Conservation (phyloP, 2,888 invertebrate genomes). For the Ligdia adustata region DNA sequence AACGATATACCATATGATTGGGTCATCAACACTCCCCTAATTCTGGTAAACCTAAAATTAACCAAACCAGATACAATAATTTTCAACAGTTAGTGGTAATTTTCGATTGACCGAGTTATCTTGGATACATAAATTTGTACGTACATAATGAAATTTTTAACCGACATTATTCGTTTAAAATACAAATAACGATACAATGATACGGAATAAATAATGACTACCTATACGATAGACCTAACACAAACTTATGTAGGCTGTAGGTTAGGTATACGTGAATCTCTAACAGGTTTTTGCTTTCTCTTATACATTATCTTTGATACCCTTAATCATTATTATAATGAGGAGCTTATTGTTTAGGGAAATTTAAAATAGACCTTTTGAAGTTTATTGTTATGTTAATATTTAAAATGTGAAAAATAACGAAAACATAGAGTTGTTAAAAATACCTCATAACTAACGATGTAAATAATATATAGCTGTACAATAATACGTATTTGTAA, state of each 20-base stretch:
- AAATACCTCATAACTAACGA: conserved; percentile 66
- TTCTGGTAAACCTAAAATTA: no score
- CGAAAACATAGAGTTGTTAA: conserved; percentile 59
- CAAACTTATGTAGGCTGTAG: conserved; percentile 8
- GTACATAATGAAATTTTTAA: no score
- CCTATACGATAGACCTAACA: conserved; percentile 5
- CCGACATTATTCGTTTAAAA: no score
- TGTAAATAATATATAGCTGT: conserved; percentile 53
- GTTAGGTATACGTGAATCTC: conserved; percentile 2
- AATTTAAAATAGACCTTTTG: conserved; percentile 61
- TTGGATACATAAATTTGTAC: no score
- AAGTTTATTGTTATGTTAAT: conserved; percentile 49
- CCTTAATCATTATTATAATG: conserved; percentile 40
- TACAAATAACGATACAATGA: no score
- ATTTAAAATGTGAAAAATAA: conserved; percentile 44
- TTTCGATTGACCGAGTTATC: no score
- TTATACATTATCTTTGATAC: conserved; percentile 17
- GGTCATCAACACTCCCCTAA: no score
- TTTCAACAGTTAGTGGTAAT: no score
- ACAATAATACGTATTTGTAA: conserved; percentile 53
- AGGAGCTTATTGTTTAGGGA: conserved; percentile 79
- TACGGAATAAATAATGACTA: no score
- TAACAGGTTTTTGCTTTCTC: conserved; percentile 12
- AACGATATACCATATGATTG: no score
- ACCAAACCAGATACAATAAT: no score